Conservation (phyloP, 2,888 invertebrate genomes). For the Limnephilus auricula region DNA sequence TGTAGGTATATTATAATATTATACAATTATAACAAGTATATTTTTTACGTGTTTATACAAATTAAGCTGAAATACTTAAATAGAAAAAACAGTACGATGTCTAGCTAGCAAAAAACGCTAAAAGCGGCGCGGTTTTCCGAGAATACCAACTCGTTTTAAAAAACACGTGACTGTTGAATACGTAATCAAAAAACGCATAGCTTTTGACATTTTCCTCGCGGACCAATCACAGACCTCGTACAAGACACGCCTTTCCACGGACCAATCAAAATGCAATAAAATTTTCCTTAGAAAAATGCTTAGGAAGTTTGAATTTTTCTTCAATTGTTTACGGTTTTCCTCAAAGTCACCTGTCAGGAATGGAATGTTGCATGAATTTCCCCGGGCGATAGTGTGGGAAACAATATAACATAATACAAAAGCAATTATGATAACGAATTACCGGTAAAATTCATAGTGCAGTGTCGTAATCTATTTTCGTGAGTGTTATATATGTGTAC, state of each 20-base stretch:
- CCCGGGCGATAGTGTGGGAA: slow-evolving; percentile 2
- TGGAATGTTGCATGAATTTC: slow-evolving; percentile 9
- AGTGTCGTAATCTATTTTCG: slow-evolving; percentile 36
- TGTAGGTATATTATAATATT: no score
- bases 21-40: no score
- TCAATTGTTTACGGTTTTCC: slow-evolving; percentile 45
- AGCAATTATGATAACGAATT: neutral
- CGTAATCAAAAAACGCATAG: slow-evolving; percentile 36
- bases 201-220: slow-evolving; percentile 44
- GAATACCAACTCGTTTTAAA: neutral
- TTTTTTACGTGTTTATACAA: no score
- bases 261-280: slow-evolving; percentile 51
- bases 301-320: slow-evolving; percentile 33
- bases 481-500: slow-evolving; percentile 32
- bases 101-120: neutral
- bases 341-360: slow-evolving; percentile 22
- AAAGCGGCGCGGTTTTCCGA: slow-evolving; percentile 8
- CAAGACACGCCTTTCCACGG: slow-evolving; percentile 57
- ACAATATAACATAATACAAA: slow-evolving; percentile 7
- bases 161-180: slow-evolving; percentile 43
- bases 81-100: neutral
- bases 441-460: neutral
- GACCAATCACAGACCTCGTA: slow-evolving; percentile 49
- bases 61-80: neutral
- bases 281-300: slow-evolving; percentile 15